Evolutionary conservation across 2,113 vertebrate species (phyloP), one percentile per base, ranked within the genome.

Genomic region (Sula dactylatra): DNA sequence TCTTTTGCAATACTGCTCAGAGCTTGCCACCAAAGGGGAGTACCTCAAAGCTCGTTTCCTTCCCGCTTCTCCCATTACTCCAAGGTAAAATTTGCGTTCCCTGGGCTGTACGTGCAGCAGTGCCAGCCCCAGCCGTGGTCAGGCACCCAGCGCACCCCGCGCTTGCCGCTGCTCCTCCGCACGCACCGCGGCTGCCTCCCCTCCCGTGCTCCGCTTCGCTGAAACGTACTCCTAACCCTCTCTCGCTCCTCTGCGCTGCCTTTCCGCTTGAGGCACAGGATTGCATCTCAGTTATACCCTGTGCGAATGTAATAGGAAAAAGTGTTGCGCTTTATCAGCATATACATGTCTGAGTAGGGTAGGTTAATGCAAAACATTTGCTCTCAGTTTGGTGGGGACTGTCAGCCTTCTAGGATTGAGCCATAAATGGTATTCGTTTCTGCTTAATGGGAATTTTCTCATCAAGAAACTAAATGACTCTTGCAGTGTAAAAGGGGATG

Each of bases 291-390:
- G 25, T 31, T 18, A 11, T 7, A 27, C 55, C 55, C 61, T 11
- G 16, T 16, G 4, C 2, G 0, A 17, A 2, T 2, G 13, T 1
- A 19, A 24, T 0, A 59, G 40, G 62, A 20, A 36, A 36, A 40
- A 8, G 7, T 1, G 9, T 3, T 3, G 38, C 0, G 2, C 8
- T 70, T 70, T 76, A 38, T 17, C 77, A 79, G 90, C 59, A 1
- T 11, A 1, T 4, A 2, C 15, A 2, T 2, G 2, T 52, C 27
- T 16, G 52, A 64, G 85, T 24, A 7, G 42, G 17, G 47, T 16
- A 21, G 59, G 26, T 10, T 22, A 26, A 62, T 11, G 61, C 45
- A 20, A 52, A 70, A 17, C 25, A 5, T 8, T 88, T 66, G 64
- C 21, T n/a, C 36, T n/a, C 16, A 1, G 13, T 71, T 90, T 76